Base-by-base conservation (phyloP, 2,113 vertebrate genomes). In the Cebidichthys violaceus region DNA sequence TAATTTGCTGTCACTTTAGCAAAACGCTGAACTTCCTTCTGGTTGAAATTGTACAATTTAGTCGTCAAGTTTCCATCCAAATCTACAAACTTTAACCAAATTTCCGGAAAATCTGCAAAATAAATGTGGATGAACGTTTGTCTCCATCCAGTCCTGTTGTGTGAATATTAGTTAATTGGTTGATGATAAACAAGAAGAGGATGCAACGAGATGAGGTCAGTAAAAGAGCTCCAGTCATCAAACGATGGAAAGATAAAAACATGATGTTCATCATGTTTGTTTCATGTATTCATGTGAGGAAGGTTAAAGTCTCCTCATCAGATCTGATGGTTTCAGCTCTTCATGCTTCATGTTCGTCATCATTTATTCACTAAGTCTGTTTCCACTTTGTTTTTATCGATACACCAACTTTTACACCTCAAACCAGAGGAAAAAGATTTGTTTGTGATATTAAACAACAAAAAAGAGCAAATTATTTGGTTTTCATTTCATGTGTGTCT, bases 401-500 rank as follows among this genome's bases (percentile, higher is more conserved):
- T 57, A 57, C 10, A 31, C 7, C n/a, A 60, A 31, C 57, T 31
- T 60, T 60, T 31, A 17, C 24, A 31, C 27, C 57, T 60, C 13
- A 60, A 31, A 31, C 1, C 14, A 31, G 27, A 60, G 57, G 57
- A 31, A 60, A 55, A 13, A 6, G 6, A 1, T 0, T 13, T 31
- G 31, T 31, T 59, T 24, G 55, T n/a, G n/a, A 55, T 10, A 11
- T 55, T 24, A 14, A 31, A 31, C 15, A 20, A 35, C 31, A 22
- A 59, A 31, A 67, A 43, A 41, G 24, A 33, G 43, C 18, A 14
- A 31, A 29, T 29, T 2, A n/a, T 17, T 35, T 37, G 29, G 2
- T 35, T 20, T 73, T 18, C 7, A 37, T 57, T 54, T 39, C 31
- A 52, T 67, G 27, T 72, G 39, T 74, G 69, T 81, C 5, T 52